A percentile compares a stretch with the other conserved stretches of the same genome.
phyloP scores from a whole-genome alignment of 2,113 vertebrate genomes.

The Tinamus guttatus region DNA sequence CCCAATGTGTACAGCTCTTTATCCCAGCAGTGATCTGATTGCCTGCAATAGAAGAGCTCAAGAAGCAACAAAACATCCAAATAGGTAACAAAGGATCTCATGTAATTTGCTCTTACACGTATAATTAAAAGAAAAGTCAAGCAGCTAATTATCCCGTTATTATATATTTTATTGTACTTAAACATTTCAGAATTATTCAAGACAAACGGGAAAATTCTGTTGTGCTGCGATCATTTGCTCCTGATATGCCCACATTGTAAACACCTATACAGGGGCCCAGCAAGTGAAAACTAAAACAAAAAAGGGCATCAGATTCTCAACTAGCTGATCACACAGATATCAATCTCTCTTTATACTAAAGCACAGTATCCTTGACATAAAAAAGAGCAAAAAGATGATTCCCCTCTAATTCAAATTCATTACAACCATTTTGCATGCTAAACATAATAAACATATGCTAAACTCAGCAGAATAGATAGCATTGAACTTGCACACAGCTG shows the following conservation, averaged over 20 bases:
- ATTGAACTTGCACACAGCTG: background rate
- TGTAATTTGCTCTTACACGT: background rate
- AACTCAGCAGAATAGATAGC: slow-evolving; percentile 36
- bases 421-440: background rate
- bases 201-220: background rate
- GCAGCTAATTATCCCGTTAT: background rate
- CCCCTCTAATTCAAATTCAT: background rate
- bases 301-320: background rate
- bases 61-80: background rate
- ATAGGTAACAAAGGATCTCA: background rate
- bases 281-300: background rate
- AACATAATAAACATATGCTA: background rate
- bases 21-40: background rate
- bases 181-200: background rate
- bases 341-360: background rate
- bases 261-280: background rate
- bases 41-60: background rate
- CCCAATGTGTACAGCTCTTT: background rate
- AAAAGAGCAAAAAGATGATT: slow-evolving; percentile 8
- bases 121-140: background rate
- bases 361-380: background rate
- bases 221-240: background rate
- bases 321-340: background rate
- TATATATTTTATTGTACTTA: background rate
- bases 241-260: background rate